Base-by-base conservation (phyloP, 2,888 invertebrate genomes). In the Melanophora roralis region DNA sequence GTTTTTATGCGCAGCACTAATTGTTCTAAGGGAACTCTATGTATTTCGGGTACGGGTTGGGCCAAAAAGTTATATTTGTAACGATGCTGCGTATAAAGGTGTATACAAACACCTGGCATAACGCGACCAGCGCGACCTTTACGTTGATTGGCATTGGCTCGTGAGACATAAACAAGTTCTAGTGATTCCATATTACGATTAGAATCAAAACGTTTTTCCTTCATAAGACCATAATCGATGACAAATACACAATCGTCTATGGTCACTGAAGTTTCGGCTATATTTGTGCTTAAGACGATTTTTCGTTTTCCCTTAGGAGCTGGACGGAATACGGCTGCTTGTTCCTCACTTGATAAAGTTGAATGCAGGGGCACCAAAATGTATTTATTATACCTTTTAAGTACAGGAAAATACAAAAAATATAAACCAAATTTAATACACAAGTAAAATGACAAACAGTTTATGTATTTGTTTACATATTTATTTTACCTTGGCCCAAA, bases 231-330 rank as follows among this genome's bases (percentile, higher is more conserved):
- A 67, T 94, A 94, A 88, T 98, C 98, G 49, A 98, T 92, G 1
- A 98, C 98, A 87, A 95, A 98, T 0, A 97, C 96, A 84, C 98
- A 97, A 90, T 98, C 98, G 86, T 98, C 96, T 80, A 98, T 97
- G 6, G 98, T 98, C 7, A 98, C 94, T 0, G 97, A 97, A 0
- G 98, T 98, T 91, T 98, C 98, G 0, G 98, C 98, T 79, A 98
- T 95, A 87, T 98, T 98, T 0, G 98, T 98, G 2, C 94, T 93
- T 0, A 98, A 90, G 0, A 97, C 95, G 76, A 98, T 96, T 92
- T 98, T 98, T 38, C 98, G 91, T 19, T 93, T 92, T 0, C 95
- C 95, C 0, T 91, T 88, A 36, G 92, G 93, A 0, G 95, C 92
- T 83, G 93, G 94, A 84, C 93, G 93, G 86, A 92, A 93, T 21